These are phyloP conservation scores for Brachionus sp. DNA, from an alignment of 1,140 invertebrate genomes.

Conservation along the genomic window DNA sequence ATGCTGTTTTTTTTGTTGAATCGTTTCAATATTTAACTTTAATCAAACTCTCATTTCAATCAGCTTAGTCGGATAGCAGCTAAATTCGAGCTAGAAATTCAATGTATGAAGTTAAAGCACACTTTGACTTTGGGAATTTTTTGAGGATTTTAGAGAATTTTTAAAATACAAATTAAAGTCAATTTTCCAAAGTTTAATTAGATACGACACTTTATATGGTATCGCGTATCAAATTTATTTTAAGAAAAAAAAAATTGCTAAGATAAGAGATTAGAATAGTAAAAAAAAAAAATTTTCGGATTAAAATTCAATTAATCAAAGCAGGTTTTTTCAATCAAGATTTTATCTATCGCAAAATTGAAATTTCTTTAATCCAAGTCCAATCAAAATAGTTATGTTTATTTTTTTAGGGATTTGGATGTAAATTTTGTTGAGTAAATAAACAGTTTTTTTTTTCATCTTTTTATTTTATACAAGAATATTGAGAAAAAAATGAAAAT, in stretches of 20 bases:
- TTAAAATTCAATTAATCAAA: conserved; percentile 37
- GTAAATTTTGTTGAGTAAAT: conserved; percentile 27
- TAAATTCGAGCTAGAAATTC: too few relatives aligned
- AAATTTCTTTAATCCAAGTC: conserved; percentile 28
- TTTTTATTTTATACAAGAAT: neutral
- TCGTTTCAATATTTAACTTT: neutral
- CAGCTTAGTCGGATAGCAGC: neutral
- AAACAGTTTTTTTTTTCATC: neutral
- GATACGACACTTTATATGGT: neutral
- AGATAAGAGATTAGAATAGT: neutral
- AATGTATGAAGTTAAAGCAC: too few relatives aligned
- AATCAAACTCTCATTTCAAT: neutral
- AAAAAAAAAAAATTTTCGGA: neutral
- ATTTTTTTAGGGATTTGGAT: conserved; percentile 15
- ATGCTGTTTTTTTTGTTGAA: conserved; percentile 15
- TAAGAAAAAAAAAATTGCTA: neutral
- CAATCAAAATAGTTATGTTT: conserved; percentile 16
- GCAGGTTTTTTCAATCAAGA: conserved; percentile 34
- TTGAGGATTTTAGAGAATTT: too few relatives aligned
- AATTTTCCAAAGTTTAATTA: neutral
- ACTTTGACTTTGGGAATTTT: too few relatives aligned
- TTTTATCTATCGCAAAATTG: conserved; percentile 19
- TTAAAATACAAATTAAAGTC: neutral
- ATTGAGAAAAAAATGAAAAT: neutral
- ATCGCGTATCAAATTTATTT: neutral